Evolutionary conservation across 2,888 invertebrate species (phyloP).

Genomic region (Tuta absoluta): DNA sequence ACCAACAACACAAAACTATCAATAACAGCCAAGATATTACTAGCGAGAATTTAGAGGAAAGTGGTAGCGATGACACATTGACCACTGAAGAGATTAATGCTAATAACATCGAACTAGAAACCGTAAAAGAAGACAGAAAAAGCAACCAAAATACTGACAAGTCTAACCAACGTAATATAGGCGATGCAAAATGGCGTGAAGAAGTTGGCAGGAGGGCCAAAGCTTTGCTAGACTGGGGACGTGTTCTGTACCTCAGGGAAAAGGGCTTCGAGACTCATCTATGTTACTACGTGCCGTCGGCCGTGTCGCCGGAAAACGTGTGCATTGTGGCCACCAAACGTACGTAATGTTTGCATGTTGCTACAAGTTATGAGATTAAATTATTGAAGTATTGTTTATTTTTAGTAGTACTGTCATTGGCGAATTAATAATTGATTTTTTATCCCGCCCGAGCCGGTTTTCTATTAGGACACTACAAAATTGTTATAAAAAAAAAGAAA

Average conservation of each 20-base stretch:
- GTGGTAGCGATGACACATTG: too few relatives aligned
- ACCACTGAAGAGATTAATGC: not conserved
- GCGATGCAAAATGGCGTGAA: conserved; percentile 36
- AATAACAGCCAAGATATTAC: not conserved
- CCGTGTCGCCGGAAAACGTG: conserved; percentile 89
- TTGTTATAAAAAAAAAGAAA: too few relatives aligned
- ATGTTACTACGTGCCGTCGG: conserved; percentile 83
- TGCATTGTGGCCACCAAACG: conserved; percentile 83
- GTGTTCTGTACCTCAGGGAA: conserved; percentile 82
- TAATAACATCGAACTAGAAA: not conserved
- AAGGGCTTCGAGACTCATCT: conserved; percentile 78
- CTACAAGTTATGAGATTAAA: not conserved
- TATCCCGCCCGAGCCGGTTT: too few relatives aligned
- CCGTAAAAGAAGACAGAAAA: too few relatives aligned
- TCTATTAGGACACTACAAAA: too few relatives aligned
- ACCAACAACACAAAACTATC: not conserved
- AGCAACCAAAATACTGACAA: not conserved
- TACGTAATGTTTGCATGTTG: not conserved
- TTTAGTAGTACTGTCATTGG: not conserved
- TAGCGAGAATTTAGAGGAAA: not conserved
- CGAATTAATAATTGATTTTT: too few relatives aligned
- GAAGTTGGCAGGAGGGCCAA: conserved; percentile 87
- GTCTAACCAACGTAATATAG: not conserved
- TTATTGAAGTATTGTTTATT: conserved; percentile 1
- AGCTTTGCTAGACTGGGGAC: conserved; percentile 88